Evolutionary conservation across 2,113 vertebrate genomes (phyloP).

Genomic region (Etheostoma cragini): DNA sequence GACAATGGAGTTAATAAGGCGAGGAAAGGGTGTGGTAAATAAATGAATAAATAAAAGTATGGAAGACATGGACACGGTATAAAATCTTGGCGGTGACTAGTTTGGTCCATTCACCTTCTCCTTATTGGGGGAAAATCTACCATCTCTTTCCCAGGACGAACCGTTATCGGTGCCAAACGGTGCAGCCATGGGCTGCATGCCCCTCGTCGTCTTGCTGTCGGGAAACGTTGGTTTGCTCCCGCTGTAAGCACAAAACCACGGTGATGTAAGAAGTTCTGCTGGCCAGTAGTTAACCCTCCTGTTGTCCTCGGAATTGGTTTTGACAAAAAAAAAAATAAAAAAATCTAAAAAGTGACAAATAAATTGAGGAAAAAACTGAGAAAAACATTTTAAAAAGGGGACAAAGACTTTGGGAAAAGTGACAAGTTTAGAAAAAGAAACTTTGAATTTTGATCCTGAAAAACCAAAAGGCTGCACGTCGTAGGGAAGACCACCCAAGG

Average conservation of each 20-base stretch:
- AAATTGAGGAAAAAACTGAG: too few species aligned
- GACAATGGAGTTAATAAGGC: slow-evolving; percentile 40
- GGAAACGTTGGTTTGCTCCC: slow-evolving; percentile 74
- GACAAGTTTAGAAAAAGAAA: too few species aligned
- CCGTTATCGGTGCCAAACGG: slow-evolving; percentile 84
- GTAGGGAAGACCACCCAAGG: too few species aligned
- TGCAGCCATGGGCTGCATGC: slow-evolving; percentile 71
- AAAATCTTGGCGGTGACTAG: slow-evolving; percentile 34
- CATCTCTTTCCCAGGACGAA: slow-evolving; percentile 78
- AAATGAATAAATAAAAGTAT: slow-evolving; percentile 44
- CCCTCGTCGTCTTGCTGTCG: slow-evolving; percentile 56
- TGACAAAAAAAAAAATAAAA: too few species aligned
- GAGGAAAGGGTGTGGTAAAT: slow-evolving; percentile 42
- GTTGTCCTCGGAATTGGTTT: too few species aligned
- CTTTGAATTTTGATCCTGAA: too few species aligned
- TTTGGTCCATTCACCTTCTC: slow-evolving; percentile 81
- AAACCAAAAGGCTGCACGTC: too few species aligned
- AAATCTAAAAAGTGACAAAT: too few species aligned
- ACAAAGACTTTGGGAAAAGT: too few species aligned
- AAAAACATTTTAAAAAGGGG: too few species aligned
- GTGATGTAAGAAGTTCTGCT: slow-evolving; percentile 46
- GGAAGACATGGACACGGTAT: slow-evolving; percentile 35
- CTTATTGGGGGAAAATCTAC: slow-evolving; percentile 69
- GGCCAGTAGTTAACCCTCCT: not conserved
- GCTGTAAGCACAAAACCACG: slow-evolving; percentile 84